Percentiles rank a stretch among this genome's conserved stretches.
Evolutionary conservation across 2,888 invertebrate genomes (phyloP).

Genomic region (Ptychoptera contaminata): DNA sequence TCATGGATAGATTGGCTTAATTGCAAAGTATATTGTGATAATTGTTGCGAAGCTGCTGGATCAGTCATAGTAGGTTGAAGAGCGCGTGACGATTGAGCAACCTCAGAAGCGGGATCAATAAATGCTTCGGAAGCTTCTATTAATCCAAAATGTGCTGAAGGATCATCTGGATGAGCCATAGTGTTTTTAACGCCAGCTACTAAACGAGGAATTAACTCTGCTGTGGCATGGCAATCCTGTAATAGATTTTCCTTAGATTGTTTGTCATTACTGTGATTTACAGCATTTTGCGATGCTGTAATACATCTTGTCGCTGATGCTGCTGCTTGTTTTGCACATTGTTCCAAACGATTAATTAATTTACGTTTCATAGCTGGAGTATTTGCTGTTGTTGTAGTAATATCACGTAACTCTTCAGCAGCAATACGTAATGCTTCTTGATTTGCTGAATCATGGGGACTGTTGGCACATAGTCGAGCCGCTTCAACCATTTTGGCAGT

Average conservation of each 20-base stretch:
- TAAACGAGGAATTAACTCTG: slow-evolving; percentile 64
- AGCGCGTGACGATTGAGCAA: slow-evolving; percentile 60
- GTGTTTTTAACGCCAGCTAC: slow-evolving; percentile 64
- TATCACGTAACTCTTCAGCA: slow-evolving; percentile 84
- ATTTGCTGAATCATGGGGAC: slow-evolving; percentile 65
- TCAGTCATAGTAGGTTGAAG: slow-evolving; percentile 72
- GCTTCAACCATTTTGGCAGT: slow-evolving; percentile 96
- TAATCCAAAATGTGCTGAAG: slow-evolving; percentile 61
- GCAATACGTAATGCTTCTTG: slow-evolving; percentile 75
- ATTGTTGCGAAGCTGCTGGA: slow-evolving; percentile 56
- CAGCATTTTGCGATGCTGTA: slow-evolving; percentile 71
- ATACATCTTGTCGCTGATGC: slow-evolving; percentile 84
- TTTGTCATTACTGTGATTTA: slow-evolving; percentile 42
- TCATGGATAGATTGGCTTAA: slow-evolving; percentile 30
- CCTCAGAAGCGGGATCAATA: slow-evolving; percentile 54
- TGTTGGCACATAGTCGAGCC: slow-evolving; percentile 78
- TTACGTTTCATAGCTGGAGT: slow-evolving; percentile 58
- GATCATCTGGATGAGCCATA: slow-evolving; percentile 49
- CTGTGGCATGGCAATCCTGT: slow-evolving; percentile 55
- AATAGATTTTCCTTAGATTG: slow-evolving; percentile 51
- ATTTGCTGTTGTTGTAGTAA: slow-evolving; percentile 71
- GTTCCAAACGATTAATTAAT: slow-evolving; percentile 48
- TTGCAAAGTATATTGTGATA: slow-evolving; percentile 32
- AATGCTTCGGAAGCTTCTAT: slow-evolving; percentile 75
- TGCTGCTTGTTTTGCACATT: slow-evolving; percentile 71